phyloP scores from a whole-genome alignment of 2,888 invertebrate species.

The Tinea semifulvella region DNA sequence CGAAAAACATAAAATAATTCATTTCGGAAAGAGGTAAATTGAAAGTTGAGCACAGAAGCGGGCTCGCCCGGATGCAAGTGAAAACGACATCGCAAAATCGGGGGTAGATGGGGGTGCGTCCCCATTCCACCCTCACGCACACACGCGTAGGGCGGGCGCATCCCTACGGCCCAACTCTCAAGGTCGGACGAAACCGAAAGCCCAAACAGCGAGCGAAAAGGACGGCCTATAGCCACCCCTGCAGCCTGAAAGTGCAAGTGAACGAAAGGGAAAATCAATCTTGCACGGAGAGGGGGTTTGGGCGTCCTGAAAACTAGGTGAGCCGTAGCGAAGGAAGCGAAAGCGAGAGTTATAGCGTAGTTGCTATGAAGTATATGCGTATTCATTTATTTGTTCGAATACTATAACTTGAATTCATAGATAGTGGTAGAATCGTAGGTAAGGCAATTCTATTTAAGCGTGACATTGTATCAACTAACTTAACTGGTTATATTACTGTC shows the following conservation, averaged over 20 bases:
- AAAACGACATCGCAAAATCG: constrained; percentile 42
- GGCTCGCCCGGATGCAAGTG: constrained; percentile 56
- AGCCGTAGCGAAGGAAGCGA: constrained; percentile 31
- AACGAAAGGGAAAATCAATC: constrained; percentile 61
- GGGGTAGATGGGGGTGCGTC: constrained; percentile 24
- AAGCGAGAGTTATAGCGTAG: constrained; percentile 4
- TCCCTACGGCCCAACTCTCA: constrained; percentile 40
- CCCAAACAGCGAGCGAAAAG: constrained; percentile 30
- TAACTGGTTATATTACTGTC: too few relatives aligned
- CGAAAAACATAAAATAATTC: too few relatives aligned
- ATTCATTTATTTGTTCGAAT: too few relatives aligned
- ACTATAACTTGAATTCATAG: too few relatives aligned
- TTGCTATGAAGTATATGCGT: too few relatives aligned
- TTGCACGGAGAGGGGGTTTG: constrained; percentile 46
- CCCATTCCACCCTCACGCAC: constrained; percentile 11
- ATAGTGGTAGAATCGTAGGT: too few relatives aligned
- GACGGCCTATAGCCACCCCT: constrained; percentile 38
- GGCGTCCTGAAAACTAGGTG: constrained; percentile 53
- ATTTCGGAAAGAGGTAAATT: constrained; percentile 11
- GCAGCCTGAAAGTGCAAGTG: constrained; percentile 49
- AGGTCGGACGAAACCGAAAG: constrained; percentile 46
- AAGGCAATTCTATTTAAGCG: too few relatives aligned
- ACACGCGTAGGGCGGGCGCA: constrained; percentile 8
- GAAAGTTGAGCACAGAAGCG: constrained; percentile 11
- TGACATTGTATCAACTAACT: too few relatives aligned